These are phyloP conservation scores for Pangasianodon hypophthalmus DNA, from an alignment of 2,113 vertebrate genomes.

Conservation along the genomic window DNA sequence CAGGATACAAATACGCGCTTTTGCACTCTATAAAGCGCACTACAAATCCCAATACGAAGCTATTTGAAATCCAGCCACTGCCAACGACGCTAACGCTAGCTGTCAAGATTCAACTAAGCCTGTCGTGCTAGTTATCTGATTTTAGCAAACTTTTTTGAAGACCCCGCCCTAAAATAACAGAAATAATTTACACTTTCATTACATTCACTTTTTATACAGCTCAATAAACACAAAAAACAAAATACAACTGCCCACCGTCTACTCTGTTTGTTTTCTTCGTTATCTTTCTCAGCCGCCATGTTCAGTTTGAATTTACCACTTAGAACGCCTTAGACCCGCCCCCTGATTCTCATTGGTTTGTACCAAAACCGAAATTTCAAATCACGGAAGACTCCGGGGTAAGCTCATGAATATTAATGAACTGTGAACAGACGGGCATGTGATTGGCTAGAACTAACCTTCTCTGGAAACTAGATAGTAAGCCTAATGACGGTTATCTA, in stretches of 20 bases:
- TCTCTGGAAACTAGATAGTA: background rate
- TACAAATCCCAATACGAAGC: too few relatives aligned
- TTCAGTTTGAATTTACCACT: slow-evolving; percentile 76
- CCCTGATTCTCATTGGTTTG: slow-evolving; percentile 26
- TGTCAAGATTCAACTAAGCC: background rate
- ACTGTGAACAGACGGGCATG: background rate
- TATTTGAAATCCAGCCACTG: background rate
- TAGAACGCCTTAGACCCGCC: background rate
- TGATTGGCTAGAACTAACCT: background rate
- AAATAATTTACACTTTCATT: background rate
- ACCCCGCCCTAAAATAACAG: background rate
- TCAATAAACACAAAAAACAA: background rate
- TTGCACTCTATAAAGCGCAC: too few relatives aligned
- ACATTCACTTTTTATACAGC: background rate
- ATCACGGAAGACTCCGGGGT: background rate
- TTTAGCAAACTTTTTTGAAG: background rate
- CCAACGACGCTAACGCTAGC: slow-evolving; percentile 7
- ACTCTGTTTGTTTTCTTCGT: slow-evolving; percentile 65
- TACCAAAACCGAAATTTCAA: background rate
- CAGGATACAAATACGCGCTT: background rate
- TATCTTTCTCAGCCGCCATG: slow-evolving; percentile 73
- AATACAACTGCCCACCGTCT: slow-evolving; percentile 62
- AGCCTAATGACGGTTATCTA: background rate
- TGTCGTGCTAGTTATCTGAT: background rate
- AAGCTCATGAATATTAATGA: slow-evolving; percentile 9